Evolutionary conservation across 2,797 vertebrate species (phyloP), one percentile per base, ranked within the genome.

Genomic region (Triplophysa yarkandensis): DNA sequence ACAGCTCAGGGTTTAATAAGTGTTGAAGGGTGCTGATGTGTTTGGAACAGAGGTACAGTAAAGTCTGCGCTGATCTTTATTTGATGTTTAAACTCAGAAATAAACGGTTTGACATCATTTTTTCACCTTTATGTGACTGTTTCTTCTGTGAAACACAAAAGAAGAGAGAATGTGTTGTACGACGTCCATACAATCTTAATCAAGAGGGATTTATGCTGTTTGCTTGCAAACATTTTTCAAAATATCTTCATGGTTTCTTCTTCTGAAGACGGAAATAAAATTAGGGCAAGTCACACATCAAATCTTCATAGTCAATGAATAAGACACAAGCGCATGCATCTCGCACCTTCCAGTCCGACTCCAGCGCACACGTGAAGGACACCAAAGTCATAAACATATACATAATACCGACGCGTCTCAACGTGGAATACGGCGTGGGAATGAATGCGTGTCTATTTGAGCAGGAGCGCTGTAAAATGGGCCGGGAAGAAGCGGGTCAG

Each of bases 401-500:
- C 72, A 74, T 70, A 39, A n/a, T 17, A 17, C 27, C 11, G 16
- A 4, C 67, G 69, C 39, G 46, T 57, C 34, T 23, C 21, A 43
- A 21, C 62, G 71, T 43, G 60, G 52, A 64, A 54, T 21, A 50
- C 60, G 68, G 80, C 64, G 34, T 65, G 67, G 52, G 71, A 72
- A 81, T 76, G 58, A 80, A 74, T 65, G 46, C 10, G 2, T 30
- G 77, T 78, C 57, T 69, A 65, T 81, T 78, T 74, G 67, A 76
- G 76, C 64, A 50, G 57, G 70, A 69, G 75, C 27, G 54, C 28
- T 65, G 62, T 52, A 57, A 70, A 76, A 76, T 61, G 77, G 64
- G 39, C 70, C 32, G 36, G 68, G 71, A 71, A 69, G 67, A 85
- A 83, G 80, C 77, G 17, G 82, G 82, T 85, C 82, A 87, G 84